Base-by-base conservation (phyloP, 53 echinoderm and acorn worm species). In the Echinometra lucunter region DNA sequence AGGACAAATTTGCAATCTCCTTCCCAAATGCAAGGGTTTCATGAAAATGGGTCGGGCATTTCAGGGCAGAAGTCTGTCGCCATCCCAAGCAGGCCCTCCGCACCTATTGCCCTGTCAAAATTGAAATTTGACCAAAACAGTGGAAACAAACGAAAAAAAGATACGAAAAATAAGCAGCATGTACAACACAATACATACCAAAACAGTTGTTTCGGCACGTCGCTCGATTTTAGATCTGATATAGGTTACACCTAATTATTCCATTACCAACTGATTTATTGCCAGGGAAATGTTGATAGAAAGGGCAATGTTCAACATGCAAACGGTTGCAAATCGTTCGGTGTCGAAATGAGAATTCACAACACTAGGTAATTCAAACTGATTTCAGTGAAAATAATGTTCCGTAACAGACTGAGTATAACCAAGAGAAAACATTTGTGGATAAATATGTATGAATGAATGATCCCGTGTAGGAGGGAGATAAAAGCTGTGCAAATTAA, bases 1-100 rank as follows among this genome's bases (percentile, higher is more conserved):
- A 78, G 78, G 78, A 78, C 78, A 78, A 78, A 78, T 78, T 38
- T 42, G 78, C 78, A 78, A 78, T 78, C 78, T 78, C 78, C 78
- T 69, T 69, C 32, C 38, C 38, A 72, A n/a, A 72, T 28, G 72
- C 35, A 72, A 32, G 72, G 28, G 72, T 72, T 72, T 35, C 16
- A 78, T 78, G 42, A 42, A 78, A 78, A 78, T 78, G 78, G 78
- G 78, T 23, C 78, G 78, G 78, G 23, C 42, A 40, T 78, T 78
- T 78, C 21, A n/a, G 78, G 42, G 78, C 78, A 78, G 78, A 78
- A 78, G 78, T 78, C 19, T 38, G 78, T 38, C 78, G 78, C 78
- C 78, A 78, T 78, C 40, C 42, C 28, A 23, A 78, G 78, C 38
- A 40, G 17, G 21, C 42, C 40, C 75, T 18, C 19, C 2, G 18